Evolutionary conservation across 1,140 invertebrate genomes (phyloP), one percentile per base, ranked within the genome.

Genomic region (Bombus polaris): DNA sequence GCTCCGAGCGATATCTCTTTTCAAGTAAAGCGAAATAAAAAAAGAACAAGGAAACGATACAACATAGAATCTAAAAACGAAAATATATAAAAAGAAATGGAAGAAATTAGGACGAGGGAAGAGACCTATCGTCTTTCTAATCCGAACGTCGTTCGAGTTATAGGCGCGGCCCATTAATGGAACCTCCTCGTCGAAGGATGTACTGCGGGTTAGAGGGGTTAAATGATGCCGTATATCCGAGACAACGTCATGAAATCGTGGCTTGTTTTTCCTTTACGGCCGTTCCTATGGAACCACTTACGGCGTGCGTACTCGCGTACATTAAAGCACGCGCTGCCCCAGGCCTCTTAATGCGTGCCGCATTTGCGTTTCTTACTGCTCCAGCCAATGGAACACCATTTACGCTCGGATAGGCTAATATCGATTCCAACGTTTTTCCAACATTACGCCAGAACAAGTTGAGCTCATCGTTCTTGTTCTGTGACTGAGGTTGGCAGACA

Each of bases 211-310:
- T 86, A 86, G 72, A 76, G 73, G 85, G 85, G 85, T 86, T 83
- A 86, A 87, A 83, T 22, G 82, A 87, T 59, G 74, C 73, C 66
- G 70, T 78, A 78, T 84, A 85, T 79, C 75, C 82, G 22, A 83
- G 70, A 28, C 71, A 75, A 77, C 86, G 75, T 87, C 86, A 74
- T 84, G 82, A 87, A 84, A 87, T 85, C 75, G 68, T 62, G 70
- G 75, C 81, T 84, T 87, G 86, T 87, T 87, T 53, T 87, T 87
- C 86, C 73, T 87, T 84, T 86, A 86, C 39, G 28, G 57, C n/a
- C 47, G 71, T 74, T 74, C 66, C 72, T 78, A 70, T 39, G 75
- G 59, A 85, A 79, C 75, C 75, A 87, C 82, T 85, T 87, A 84
- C 81, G 68, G 70, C 47, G 81, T 75, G 59, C 85, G 85, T 84